Base-by-base conservation (phyloP, 2,113 vertebrate species). In the Hippolais icterina region DNA sequence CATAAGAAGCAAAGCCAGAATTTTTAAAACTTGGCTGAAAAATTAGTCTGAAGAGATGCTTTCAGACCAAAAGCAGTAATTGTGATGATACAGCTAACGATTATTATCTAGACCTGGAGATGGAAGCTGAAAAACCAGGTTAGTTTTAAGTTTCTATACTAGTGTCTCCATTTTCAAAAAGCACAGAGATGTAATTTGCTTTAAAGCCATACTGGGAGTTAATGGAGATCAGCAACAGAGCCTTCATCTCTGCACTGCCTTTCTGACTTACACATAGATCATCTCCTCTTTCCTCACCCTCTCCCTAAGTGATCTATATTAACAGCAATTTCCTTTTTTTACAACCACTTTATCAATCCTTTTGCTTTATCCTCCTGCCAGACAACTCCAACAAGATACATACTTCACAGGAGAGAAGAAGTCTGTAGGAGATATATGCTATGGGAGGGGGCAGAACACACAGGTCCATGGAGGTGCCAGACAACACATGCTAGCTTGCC, bases 381-480 rank as follows among this genome's bases (percentile, higher is more conserved):
- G 39, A 64, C 6, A 76, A 65, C 10, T 23, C 28, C 31, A 46
- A 19, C 4, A 68, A 59, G 21, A 46, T 39, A n/a, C 10, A 28
- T 4, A 31, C 14, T 65, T 42, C 6, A 33, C 11, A 66, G 20
- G 35, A 53, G 3, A 79, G 19, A 64, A 31, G 6, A 59, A 15
- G 17, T 37, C 29, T 6, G 2, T 3, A 42, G 39, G 22, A 90
- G 19, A 35, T 2, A 6, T 0, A 27, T 0, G 3, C 52, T 33
- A 23, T 10, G 42, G 15, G 15, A 13, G 23, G 11, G 15, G 23
- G 3, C 3, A 11, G 42, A 20, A 31, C 69, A 39, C 9, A 69
- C 16, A 84, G 6, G 19, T 31, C 57, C 33, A 33, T 4, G 1
- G 15, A 39, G 4, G 10, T 24, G n/a, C 16, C 44, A 78, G 11